Evolutionary conservation across 2,113 vertebrate genomes (phyloP), one percentile per base, ranked within the genome.

Genomic region (Nothocercus julius): DNA sequence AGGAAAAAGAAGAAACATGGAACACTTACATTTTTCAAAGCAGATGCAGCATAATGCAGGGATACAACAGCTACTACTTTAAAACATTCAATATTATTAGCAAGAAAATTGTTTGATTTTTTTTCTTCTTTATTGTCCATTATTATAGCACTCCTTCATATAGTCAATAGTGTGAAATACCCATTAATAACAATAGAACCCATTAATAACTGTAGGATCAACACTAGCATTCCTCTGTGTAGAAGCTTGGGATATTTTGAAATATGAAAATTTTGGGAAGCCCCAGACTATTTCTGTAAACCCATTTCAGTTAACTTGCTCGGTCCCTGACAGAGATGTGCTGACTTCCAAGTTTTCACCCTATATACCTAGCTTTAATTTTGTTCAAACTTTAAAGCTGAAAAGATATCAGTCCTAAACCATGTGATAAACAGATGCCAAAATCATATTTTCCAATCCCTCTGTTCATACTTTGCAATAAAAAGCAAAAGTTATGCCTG

Each of bases 381-480:
- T 61, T 3, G 59, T 58, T 81, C 83, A 82, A 83, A 94, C 40
- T 47, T 75, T 75, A 75, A 77, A 78, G 61, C 32, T 66, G 47
- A 78, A 86, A 75, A 87, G 56, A 49, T 84, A 93, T 11, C 73
- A 49, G 77, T 58, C 44, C 70, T 49, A 53, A 89, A 58, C 53
- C 80, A 92, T 11, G 36, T 89, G 89, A 96, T 66, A 90, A 95
- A 78, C 91, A 96, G 76, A 91, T 92, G 92, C 68, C 85, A 69
- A 82, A 94, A 66, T 76, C 44, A 80, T 82, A 34, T 74, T 24
- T 95, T 40, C 49, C 78, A 54, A 79, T 85, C n/a, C 96, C 64
- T 97, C 85, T 72, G 64, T 72, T 96, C 85, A 34, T 90, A 94
- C 64, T 88, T 89, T 80, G 83, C 86, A 93, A 92, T 90, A 95